Percentiles rank a stretch among this genome's conserved stretches.
These are phyloP conservation scores for Hippocampus guttulatus DNA, from an alignment of 2,113 vertebrate species.

Conservation along the genomic window DNA sequence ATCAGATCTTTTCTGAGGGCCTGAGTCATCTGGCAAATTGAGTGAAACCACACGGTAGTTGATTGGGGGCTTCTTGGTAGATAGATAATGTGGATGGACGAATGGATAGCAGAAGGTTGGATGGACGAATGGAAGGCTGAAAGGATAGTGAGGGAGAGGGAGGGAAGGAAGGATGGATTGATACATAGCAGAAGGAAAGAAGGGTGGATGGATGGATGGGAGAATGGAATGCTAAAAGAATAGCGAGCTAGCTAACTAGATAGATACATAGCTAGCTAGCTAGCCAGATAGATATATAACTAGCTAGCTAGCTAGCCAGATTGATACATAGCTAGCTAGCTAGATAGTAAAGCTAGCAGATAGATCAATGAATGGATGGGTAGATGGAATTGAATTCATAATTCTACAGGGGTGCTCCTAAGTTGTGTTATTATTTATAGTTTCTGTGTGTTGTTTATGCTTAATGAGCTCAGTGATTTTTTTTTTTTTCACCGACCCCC, in stretches of 20 bases:
- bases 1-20: background rate
- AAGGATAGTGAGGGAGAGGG: background rate
- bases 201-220: background rate
- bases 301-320: background rate
- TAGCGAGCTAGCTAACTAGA: too few relatives aligned
- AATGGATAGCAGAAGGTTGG: background rate
- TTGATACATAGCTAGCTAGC: background rate
- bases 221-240: background rate
- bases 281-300: background rate
- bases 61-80: background rate
- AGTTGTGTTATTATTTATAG: background rate
- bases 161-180: background rate
- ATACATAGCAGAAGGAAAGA: background rate
- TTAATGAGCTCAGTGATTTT: background rate
- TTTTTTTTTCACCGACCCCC: background rate
- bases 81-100: background rate
- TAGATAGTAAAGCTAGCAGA: too few relatives aligned
- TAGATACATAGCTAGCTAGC: background rate
- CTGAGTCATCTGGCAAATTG: background rate
- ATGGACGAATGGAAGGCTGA: background rate
- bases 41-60: background rate
- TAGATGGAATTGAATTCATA: background rate
- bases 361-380: background rate
- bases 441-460: background rate
- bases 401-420: too few relatives aligned